phyloP scores from a whole-genome alignment of 2,888 invertebrate genomes.

The Drosophila niveifrons region DNA sequence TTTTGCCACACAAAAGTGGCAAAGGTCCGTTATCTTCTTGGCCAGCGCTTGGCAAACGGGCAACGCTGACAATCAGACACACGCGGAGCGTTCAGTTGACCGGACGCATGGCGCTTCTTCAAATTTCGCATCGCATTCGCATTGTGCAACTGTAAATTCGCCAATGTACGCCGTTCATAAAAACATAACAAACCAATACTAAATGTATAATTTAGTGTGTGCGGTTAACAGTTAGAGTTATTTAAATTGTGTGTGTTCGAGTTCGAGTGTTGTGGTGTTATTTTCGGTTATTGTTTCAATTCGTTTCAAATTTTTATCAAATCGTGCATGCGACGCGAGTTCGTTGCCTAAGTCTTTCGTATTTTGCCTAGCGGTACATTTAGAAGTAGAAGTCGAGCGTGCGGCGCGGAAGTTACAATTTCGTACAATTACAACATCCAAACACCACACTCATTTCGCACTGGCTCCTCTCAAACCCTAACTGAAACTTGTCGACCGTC shows the following conservation, averaged over 20 bases:
- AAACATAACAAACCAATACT: conserved; percentile 35
- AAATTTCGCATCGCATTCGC: conserved; percentile 39
- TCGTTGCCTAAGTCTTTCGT: conserved; percentile 74
- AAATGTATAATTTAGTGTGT: conserved; percentile 36
- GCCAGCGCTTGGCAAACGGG: conserved; percentile 68
- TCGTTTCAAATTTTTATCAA: conserved; percentile 22
- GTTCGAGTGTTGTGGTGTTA: not conserved
- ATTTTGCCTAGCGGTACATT: conserved; percentile 52
- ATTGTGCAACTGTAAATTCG: conserved; percentile 56
- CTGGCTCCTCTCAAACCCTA: conserved; percentile 34
- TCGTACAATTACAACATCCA: conserved; percentile 46
- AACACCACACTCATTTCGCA: conserved; percentile 54
- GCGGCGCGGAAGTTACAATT: conserved; percentile 40
- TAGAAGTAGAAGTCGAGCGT: conserved; percentile 32
- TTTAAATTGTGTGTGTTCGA: conserved; percentile 11
- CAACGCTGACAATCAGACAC: conserved; percentile 72
- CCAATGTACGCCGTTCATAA: conserved; percentile 25
- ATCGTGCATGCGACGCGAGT: conserved; percentile 67
- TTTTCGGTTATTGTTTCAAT: conserved; percentile 18
- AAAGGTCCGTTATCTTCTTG: conserved; percentile 83
- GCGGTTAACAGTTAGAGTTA: conserved; percentile 37
- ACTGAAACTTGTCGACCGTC: conserved; percentile 52
- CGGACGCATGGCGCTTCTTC: conserved; percentile 74
- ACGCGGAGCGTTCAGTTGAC: conserved; percentile 83
- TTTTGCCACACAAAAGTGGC: conserved; percentile 82